phyloP scores from a whole-genome alignment of 2,797 vertebrate species.

The Phrynocephalus vlangalii region DNA sequence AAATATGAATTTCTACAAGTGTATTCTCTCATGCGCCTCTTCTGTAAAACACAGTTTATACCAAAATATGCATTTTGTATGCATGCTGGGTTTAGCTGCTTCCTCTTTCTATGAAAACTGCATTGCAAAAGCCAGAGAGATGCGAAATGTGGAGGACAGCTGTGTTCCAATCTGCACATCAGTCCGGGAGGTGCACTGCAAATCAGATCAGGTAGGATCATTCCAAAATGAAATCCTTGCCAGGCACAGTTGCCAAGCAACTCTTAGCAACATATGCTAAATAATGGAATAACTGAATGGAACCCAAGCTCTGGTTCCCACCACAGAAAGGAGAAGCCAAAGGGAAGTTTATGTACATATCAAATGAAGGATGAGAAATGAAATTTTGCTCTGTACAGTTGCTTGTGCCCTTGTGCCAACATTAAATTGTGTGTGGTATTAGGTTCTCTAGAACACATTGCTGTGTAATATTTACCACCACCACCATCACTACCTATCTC shows the following conservation, averaged over 20 bases:
- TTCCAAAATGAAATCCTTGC: neutral
- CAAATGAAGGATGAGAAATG: too few relatives aligned
- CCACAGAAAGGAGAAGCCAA: conserved; percentile 26
- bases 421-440: too few relatives aligned
- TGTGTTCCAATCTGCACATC: neutral
- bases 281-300: neutral
- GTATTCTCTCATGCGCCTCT: too few relatives aligned
- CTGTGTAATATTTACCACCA: too few relatives aligned
- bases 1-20: neutral
- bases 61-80: neutral
- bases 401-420: too few relatives aligned
- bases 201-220: too few relatives aligned
- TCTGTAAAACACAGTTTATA: neutral
- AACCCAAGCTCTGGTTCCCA: neutral
- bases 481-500: too few relatives aligned
- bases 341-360: neutral
- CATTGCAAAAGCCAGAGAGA: neutral
- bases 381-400: too few relatives aligned
- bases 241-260: neutral
- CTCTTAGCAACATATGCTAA: neutral
- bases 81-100: neutral
- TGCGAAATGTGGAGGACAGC: neutral
- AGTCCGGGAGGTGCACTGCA: neutral
- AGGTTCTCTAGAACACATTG: too few relatives aligned
- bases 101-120: too few relatives aligned